Conservation (phyloP, 2,888 invertebrate species). For the Thymelicus lineola region DNA sequence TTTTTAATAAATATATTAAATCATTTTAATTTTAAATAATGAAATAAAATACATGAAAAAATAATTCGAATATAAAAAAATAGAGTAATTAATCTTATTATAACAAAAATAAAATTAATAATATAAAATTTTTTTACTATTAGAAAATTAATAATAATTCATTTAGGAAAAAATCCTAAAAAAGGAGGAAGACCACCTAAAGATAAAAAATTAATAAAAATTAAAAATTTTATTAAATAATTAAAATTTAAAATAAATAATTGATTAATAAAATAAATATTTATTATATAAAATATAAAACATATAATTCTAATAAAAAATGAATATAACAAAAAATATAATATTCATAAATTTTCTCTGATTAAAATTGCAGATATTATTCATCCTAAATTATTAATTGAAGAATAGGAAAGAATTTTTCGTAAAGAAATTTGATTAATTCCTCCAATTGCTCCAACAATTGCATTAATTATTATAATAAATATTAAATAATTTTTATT, state of each 20-base stretch:
- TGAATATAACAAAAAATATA: constrained; percentile 75
- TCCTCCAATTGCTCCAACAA: constrained; percentile 81
- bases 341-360: constrained; percentile 75
- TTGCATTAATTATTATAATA: constrained; percentile 72
- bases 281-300: constrained; percentile 74
- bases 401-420: constrained; percentile 86
- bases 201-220: constrained; percentile 83
- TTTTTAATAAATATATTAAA: constrained; percentile 67
- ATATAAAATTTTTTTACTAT: constrained; percentile 69
- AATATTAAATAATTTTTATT: constrained; percentile 70
- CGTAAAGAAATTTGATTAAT: constrained; percentile 84
- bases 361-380: constrained; percentile 75
- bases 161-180: constrained; percentile 87
- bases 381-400: constrained; percentile 87
- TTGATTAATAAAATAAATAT: constrained; percentile 81
- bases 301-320: constrained; percentile 75
- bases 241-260: constrained; percentile 72
- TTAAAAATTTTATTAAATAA: constrained; percentile 74
- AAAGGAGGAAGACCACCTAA: constrained; percentile 86
- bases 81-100: constrained; percentile 82
- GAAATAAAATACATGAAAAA: constrained; percentile 76
- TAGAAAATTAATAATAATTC: constrained; percentile 83
- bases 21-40: constrained; percentile 79
- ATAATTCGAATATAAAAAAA: constrained; percentile 84
- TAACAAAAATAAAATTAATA: constrained; percentile 74